Conservation (phyloP, 2,888 invertebrate species). For the Biston stratarius region DNA sequence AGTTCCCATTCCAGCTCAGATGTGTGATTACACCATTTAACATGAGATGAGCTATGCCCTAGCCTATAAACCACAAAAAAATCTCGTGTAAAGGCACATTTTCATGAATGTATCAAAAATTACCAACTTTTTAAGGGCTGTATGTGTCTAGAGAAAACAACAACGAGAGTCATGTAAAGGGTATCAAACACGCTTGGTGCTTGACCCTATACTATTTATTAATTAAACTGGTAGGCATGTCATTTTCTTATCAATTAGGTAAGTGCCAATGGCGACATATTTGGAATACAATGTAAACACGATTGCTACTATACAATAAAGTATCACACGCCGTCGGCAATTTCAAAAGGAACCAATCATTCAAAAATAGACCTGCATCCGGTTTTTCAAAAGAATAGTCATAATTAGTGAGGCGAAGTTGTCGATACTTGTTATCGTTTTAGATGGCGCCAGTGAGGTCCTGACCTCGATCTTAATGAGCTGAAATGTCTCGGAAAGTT, state of each 20-base stretch:
- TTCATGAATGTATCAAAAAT: too few relatives aligned
- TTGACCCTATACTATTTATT: conserved; percentile 22
- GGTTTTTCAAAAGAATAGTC: conserved; percentile 40
- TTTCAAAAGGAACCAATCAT: conserved; percentile 39
- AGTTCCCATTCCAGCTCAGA: too few relatives aligned
- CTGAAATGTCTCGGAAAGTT: conserved; percentile 50
- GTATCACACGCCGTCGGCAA: conserved; percentile 23
- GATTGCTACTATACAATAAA: conserved; percentile 27
- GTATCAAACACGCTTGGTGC: conserved; percentile 5
- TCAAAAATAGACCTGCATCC: conserved; percentile 51
- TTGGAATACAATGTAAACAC: conserved; percentile 10
- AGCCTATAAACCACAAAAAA: too few relatives aligned
- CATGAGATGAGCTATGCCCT: too few relatives aligned
- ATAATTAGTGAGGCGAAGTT: conserved; percentile 44
- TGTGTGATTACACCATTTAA: too few relatives aligned
- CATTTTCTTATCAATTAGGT: conserved; percentile 21
- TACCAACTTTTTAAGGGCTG: too few relatives aligned
- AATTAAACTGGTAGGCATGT: conserved; percentile 13
- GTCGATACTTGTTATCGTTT: conserved; percentile 49
- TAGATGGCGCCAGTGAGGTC: conserved; percentile 63
- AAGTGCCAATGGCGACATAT: conserved; percentile 16
- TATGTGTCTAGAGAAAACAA: too few relatives aligned
- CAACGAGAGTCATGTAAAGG: not conserved
- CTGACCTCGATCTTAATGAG: conserved; percentile 49
- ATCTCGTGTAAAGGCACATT: too few relatives aligned